These are phyloP conservation scores for Meriones unguiculatus DNA, from an alignment of 2,113 vertebrate species.

Conservation along the genomic window DNA sequence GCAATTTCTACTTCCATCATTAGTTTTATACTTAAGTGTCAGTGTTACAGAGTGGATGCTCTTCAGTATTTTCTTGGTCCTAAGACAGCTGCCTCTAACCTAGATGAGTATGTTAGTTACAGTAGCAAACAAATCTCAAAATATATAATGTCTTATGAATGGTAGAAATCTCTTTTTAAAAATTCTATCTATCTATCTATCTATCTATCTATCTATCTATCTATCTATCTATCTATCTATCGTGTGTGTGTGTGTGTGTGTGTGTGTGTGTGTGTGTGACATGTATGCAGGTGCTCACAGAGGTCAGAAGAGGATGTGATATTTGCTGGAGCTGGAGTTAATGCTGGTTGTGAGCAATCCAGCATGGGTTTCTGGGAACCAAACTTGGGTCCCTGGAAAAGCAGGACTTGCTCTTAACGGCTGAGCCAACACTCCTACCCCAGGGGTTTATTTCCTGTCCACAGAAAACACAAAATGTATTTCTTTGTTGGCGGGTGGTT, in stretches of 20 bases:
- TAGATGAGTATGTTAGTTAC: not conserved
- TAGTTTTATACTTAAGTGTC: not conserved
- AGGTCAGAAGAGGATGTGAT: not conserved
- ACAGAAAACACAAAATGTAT: not conserved
- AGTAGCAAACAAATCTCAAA: not conserved
- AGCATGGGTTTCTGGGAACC: not conserved
- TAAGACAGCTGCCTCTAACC: not conserved
- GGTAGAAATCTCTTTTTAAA: not conserved
- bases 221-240: not conserved
- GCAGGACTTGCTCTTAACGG: not conserved
- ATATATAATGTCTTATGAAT: not conserved
- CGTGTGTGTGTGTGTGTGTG: too few species aligned
- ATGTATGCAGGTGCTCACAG: not conserved
- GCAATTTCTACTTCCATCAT: not conserved
- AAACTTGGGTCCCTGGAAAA: not conserved
- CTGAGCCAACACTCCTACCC: not conserved
- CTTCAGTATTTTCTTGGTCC: not conserved
- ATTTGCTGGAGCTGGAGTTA: not conserved
- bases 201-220: not conserved
- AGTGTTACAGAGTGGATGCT: not conserved
- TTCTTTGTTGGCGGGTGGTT: not conserved
- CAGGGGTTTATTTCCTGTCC: not conserved
- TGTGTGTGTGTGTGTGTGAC: not conserved
- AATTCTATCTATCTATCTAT: not conserved
- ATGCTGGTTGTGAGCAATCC: too few species aligned